Evolutionary conservation across 2,797 vertebrate species (phyloP).

Genomic region (Dipus sagitta): DNA sequence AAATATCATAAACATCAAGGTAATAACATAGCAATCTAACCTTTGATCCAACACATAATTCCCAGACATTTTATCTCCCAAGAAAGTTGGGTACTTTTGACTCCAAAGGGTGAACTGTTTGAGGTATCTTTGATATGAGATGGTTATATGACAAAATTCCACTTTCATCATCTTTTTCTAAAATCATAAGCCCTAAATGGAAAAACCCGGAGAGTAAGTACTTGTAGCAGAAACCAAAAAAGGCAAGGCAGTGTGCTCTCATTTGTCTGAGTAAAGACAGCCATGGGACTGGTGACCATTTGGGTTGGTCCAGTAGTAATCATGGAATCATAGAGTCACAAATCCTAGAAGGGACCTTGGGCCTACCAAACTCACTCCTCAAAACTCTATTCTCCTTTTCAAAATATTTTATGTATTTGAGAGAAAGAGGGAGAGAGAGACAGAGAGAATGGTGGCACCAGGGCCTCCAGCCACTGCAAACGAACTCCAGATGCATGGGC

Average conservation of each 20-base stretch:
- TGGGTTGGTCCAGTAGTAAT: background rate
- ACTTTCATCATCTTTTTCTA: background rate
- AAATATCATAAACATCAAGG: background rate
- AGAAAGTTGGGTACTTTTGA: background rate
- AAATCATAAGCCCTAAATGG: background rate
- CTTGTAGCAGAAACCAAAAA: background rate
- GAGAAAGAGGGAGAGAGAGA: no score
- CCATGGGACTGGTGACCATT: no score
- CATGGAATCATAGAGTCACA: background rate
- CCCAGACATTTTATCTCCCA: background rate
- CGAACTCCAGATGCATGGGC: no score
- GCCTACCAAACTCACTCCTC: background rate
- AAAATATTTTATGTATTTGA: no score
- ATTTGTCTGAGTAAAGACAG: background rate
- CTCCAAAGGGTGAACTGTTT: background rate
- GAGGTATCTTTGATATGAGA: conserved; percentile 71
- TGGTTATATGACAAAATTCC: conserved; percentile 9
- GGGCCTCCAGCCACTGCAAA: no score
- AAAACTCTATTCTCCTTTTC: background rate
- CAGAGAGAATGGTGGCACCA: no score
- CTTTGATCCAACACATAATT: conserved; percentile 27
- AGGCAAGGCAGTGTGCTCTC: background rate
- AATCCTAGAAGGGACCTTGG: background rate
- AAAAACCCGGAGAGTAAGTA: conserved; percentile 12
- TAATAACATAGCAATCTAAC: background rate